phyloP scores from a whole-genome alignment of 1,140 invertebrate species.

The Epicauta chinensis region DNA sequence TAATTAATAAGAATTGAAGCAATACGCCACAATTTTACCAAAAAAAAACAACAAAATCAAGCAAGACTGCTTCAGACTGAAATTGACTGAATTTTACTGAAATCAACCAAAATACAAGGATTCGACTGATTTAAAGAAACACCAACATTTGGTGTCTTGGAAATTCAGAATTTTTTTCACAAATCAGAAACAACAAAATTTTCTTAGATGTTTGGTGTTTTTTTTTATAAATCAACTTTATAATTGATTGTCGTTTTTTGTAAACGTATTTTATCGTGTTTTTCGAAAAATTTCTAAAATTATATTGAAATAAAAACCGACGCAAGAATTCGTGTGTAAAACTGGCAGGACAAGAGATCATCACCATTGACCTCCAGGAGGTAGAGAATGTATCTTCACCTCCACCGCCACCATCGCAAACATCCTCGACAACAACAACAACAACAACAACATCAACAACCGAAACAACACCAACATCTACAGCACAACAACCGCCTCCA shows the following conservation, averaged over 20 bases:
- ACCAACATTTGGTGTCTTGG: background rate
- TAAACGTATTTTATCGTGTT: too few relatives aligned
- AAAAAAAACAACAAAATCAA: constrained; percentile 12
- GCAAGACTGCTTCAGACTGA: constrained; percentile 35
- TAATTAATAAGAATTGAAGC: constrained; percentile 17
- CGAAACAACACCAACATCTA: constrained; percentile 14
- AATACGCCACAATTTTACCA: constrained; percentile 19
- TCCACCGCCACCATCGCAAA: constrained; percentile 4
- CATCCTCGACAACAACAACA: constrained; percentile 5
- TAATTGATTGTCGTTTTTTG: too few relatives aligned
- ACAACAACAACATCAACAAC: constrained; percentile 8
- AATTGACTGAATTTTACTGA: constrained; percentile 29
- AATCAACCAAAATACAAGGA: background rate
- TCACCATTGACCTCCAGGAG: constrained; percentile 37
- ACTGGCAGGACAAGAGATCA: constrained; percentile 38
- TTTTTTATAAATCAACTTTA: too few relatives aligned
- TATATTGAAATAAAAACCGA: background rate
- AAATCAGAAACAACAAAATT: too few relatives aligned
- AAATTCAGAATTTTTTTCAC: too few relatives aligned
- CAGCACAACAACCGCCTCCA: constrained; percentile 24
- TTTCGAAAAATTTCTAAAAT: constrained; percentile 6
- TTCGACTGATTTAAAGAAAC: background rate
- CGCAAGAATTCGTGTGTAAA: constrained; percentile 16
- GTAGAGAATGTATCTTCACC: constrained; percentile 31
- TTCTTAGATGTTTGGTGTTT: too few relatives aligned